These are phyloP conservation scores for Porites cylindrica DNA, from an alignment of 92 coral and sea anemone genomes.

Conservation along the genomic window DNA sequence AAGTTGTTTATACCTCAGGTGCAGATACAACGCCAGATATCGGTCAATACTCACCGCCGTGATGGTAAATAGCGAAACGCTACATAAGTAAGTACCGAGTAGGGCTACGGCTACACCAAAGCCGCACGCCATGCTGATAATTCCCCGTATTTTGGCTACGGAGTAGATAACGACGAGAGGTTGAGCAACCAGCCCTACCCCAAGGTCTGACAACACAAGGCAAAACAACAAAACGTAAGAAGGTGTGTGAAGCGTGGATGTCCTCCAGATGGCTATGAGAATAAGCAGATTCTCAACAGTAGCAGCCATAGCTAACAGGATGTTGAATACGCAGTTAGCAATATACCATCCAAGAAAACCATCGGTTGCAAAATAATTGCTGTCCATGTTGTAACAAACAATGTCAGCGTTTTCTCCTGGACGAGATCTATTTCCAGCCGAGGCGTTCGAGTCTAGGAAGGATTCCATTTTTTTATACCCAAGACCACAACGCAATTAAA, in stretches of 20 bases:
- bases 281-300: constrained; percentile 1
- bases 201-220: constrained; percentile 21
- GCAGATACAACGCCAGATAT: constrained; percentile 37
- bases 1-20: constrained; percentile 27
- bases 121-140: constrained; percentile 14
- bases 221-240: constrained; percentile 10
- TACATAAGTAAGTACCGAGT: constrained; percentile 12
- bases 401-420: not conserved
- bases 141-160: constrained; percentile 27
- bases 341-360: constrained; percentile 20
- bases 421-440: not conserved
- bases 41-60: constrained; percentile 17
- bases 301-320: constrained; percentile 18
- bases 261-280: constrained; percentile 14
- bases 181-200: constrained; percentile 12
- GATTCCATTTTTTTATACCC: not conserved
- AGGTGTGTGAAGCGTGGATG: constrained; percentile 12
- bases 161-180: not conserved
- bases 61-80: constrained; percentile 16
- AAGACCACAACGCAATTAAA: not conserved
- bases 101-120: constrained; percentile 14
- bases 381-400: constrained; percentile 17
- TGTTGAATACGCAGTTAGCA: constrained; percentile 6
- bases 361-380: not conserved
- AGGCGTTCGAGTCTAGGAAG: not conserved